phyloP scores from a whole-genome alignment of 2,888 invertebrate species.

The Micoletzkya japonica region DNA sequence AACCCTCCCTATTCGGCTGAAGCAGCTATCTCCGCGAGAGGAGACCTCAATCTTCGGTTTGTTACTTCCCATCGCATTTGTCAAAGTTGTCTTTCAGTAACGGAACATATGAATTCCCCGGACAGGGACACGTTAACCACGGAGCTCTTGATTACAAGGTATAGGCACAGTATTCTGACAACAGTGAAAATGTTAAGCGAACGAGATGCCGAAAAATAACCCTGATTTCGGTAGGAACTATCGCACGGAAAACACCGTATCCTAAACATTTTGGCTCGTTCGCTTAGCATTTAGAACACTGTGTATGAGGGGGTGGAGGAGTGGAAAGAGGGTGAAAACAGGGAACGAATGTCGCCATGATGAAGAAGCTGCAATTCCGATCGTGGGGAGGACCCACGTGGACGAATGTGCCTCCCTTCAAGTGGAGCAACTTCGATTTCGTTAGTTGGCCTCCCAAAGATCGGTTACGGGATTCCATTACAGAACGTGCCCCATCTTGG shows the following conservation, averaged over 20 bases:
- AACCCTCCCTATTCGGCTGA: constrained; percentile 72
- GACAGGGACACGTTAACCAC: constrained; percentile 73
- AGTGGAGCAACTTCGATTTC: constrained; percentile 77
- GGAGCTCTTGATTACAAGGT: constrained; percentile 77
- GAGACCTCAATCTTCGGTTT: constrained; percentile 73
- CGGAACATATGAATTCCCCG: constrained; percentile 75
- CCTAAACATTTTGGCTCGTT: no score
- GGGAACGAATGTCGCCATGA: constrained; percentile 62
- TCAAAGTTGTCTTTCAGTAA: constrained; percentile 65
- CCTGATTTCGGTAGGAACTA: no score
- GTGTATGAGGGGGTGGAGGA: no score
- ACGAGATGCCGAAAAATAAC: no score
- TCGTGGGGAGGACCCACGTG: constrained; percentile 71
- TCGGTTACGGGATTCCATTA: background rate
- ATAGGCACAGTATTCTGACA: no score
- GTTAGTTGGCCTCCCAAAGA: constrained; percentile 46
- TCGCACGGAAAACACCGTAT: no score
- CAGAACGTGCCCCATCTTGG: constrained; percentile 70
- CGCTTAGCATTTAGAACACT: no score
- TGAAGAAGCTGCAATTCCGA: constrained; percentile 69
- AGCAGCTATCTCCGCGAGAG: constrained; percentile 74
- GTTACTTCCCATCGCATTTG: no score
- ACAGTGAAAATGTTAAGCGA: no score
- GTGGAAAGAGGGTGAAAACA: no score
- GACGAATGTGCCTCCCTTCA: constrained; percentile 73